Evolutionary conservation across 2,797 vertebrate genomes (phyloP), one percentile per base, ranked within the genome.

Genomic region (Podarcis lilfordi): DNA sequence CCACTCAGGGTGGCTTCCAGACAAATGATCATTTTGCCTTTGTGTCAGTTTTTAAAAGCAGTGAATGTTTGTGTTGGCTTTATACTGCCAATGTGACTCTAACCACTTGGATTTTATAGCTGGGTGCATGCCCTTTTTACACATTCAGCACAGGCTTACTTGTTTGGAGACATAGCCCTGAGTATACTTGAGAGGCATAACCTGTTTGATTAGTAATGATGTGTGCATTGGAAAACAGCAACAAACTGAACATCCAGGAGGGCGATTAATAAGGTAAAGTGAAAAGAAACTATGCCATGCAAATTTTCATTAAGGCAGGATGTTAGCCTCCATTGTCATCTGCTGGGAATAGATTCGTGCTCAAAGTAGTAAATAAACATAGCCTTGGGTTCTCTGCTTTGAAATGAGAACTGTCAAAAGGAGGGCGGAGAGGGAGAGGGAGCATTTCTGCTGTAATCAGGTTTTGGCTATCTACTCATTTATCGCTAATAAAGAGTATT

Each of bases 261-360:
- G n/a, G 64, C 75, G 75, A 93, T 76, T 92, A 92, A 61, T 84
- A 93, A 92, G 88, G 25, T 88, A 90, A 92, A 89, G 81, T 72
- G 21, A 93, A 89, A 95, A 90, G 87, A 95, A 93, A 89, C 3
- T 77, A 89, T 50, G 74, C 78, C 69, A 59, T 72, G 90, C 89
- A 89, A 92, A 45, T 37, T 90, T 77, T 89, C 88, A 86, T 91
- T 94, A 89, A 92, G 91, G 89, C 82, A 89, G 85, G 61, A 85
- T 88, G 80, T 87, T 94, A 90, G 86, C 89, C 55, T 86, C 84
- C 91, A 90, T 88, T 96, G 93, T 95, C 92, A 93, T 92, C 89
- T 89, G 80, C 89, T 83, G 89, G 91, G 92, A 92, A 95, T 94
- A 91, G 94, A 97, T 95, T 93, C 91, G 50, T 86, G 96, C 90